phyloP scores from a whole-genome alignment of 2,888 invertebrate genomes.

The Gonocerus acuteangulatus region DNA sequence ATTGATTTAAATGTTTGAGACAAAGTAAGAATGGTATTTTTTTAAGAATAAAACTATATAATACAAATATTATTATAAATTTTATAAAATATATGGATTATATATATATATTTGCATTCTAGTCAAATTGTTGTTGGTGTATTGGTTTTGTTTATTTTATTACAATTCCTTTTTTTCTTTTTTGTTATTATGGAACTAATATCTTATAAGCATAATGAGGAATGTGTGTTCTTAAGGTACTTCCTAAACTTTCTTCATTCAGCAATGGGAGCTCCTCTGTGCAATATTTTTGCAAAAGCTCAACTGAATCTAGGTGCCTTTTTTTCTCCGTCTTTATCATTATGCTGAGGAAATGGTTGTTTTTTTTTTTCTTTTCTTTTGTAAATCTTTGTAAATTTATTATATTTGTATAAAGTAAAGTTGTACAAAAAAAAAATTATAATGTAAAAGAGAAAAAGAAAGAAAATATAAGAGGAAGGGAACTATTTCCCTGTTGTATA shows the following conservation, averaged over 20 bases:
- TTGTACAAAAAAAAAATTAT: constrained; percentile 4
- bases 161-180: constrained; percentile 1
- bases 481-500: not conserved
- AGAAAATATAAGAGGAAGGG: constrained; percentile 10
- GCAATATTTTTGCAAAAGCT: constrained; percentile 14
- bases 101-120: constrained; percentile 16
- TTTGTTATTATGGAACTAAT: not conserved
- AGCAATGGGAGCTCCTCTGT: constrained; percentile 17
- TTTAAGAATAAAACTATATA: constrained; percentile 4
- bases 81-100: constrained; percentile 8
- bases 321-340: constrained; percentile 24
- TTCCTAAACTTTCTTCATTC: too few species aligned
- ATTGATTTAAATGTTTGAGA: constrained; percentile 1
- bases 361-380: constrained; percentile 15
- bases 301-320: constrained; percentile 27
- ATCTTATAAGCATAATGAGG: not conserved
- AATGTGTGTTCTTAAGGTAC: too few species aligned
- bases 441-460: not conserved
- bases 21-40: constrained; percentile 17
- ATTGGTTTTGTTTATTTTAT: constrained; percentile 9
- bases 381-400: constrained; percentile 23
- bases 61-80: constrained; percentile 14
- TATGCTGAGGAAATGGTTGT: constrained; percentile 14
- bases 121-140: constrained; percentile 23
- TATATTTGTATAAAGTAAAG: constrained; percentile 9